Evolutionary conservation across 2,888 invertebrate genomes (phyloP).

Genomic region (Zelleria hepariella): DNA sequence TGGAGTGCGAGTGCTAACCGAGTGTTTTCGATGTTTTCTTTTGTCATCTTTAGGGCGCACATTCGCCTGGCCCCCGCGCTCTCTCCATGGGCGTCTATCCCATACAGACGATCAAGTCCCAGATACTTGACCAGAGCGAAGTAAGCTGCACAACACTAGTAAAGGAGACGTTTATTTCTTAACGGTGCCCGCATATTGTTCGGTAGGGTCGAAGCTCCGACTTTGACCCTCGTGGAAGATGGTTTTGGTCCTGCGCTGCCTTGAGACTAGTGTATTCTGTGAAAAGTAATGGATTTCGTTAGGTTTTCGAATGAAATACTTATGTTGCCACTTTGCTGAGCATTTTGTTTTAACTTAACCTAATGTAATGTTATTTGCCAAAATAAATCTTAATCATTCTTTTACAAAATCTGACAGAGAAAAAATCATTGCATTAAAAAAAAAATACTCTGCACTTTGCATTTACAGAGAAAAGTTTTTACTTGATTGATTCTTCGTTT

Average conservation of each 20-base stretch:
- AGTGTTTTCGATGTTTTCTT: conserved; percentile 52
- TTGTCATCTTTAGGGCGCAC: conserved; percentile 78
- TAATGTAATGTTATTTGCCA: too few relatives aligned
- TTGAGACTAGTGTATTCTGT: too few relatives aligned
- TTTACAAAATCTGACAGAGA: too few relatives aligned
- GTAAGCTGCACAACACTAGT: conserved; percentile 75
- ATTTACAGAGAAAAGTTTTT: too few relatives aligned
- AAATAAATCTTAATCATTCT: too few relatives aligned
- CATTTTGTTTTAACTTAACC: too few relatives aligned
- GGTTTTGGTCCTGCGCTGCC: not conserved
- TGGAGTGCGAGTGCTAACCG: conserved; percentile 73
- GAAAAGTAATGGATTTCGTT: too few relatives aligned
- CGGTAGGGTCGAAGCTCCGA: not conserved
- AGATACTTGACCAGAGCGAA: conserved; percentile 88
- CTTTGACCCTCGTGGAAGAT: not conserved
- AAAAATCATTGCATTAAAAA: too few relatives aligned
- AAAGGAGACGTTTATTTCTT: not conserved
- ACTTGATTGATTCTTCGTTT: too few relatives aligned
- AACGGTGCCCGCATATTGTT: not conserved
- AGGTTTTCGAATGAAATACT: too few relatives aligned
- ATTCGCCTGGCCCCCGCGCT: conserved; percentile 92
- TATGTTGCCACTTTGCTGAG: too few relatives aligned
- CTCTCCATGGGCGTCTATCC: conserved; percentile 93
- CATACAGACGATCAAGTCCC: conserved; percentile 89
- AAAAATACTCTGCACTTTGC: too few relatives aligned